Evolutionary conservation across 2,888 invertebrate species (phyloP).

Genomic region (Mythimna ferrago): DNA sequence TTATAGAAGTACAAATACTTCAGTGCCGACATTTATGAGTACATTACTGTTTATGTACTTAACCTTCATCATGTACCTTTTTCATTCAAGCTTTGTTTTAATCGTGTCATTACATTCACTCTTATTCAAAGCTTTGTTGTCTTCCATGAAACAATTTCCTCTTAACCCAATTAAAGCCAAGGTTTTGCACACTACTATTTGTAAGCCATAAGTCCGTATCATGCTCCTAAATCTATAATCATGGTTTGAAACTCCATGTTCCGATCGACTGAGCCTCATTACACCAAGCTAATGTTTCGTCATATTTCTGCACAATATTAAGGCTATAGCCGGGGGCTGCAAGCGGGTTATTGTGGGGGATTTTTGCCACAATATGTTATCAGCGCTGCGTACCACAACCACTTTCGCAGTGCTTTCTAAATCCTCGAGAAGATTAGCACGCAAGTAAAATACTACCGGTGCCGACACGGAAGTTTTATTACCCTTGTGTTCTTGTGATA

Average conservation of each 20-base stretch:
- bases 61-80: neutral
- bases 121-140: neutral
- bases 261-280: conserved; percentile 53
- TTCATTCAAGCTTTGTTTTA: neutral
- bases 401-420: conserved; percentile 86
- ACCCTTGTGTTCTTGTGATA: conserved; percentile 59
- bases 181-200: conserved; percentile 25
- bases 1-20: conserved; percentile 18
- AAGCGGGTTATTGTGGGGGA: conserved; percentile 76
- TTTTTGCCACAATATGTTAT: conserved; percentile 84
- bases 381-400: conserved; percentile 74
- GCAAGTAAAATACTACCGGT: conserved; percentile 69
- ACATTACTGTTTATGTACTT: neutral
- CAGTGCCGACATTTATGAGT: neutral
- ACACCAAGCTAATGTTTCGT: conserved; percentile 55
- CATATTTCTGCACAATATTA: conserved; percentile 60
- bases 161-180: conserved; percentile 6
- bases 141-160: neutral
- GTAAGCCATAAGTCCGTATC: conserved; percentile 46
- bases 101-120: neutral
- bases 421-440: conserved; percentile 81
- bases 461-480: conserved; percentile 66
- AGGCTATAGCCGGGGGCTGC: conserved; percentile 70
- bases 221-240: conserved; percentile 57
- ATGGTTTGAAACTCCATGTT: conserved; percentile 55